A percentile compares a stretch with the other conserved stretches of the same genome.
phyloP scores from a whole-genome alignment of 2,113 vertebrate species.

The Hippocampus zosterae region DNA sequence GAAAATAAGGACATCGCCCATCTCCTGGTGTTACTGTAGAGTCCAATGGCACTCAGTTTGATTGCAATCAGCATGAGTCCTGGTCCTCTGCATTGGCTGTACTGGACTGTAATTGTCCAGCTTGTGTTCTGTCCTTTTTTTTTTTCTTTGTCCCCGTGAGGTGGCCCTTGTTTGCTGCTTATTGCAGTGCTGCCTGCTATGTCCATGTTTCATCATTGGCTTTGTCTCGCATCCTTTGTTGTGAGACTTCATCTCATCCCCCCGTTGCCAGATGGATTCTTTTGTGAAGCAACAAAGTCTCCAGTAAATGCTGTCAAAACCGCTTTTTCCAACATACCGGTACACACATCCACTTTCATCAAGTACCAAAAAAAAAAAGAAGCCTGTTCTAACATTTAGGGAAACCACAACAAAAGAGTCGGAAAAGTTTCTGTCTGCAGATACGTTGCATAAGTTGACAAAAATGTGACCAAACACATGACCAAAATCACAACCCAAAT shows the following conservation, averaged over 20 bases:
- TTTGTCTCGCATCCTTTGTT: slow-evolving; percentile 25
- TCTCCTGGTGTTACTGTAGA: neutral
- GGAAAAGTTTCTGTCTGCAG: slow-evolving; percentile 13
- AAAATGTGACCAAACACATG: neutral
- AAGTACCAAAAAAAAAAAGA: slow-evolving; percentile 10
- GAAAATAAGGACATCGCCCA: neutral
- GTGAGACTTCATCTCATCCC: slow-evolving; percentile 6
- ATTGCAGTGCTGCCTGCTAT: slow-evolving; percentile 23
- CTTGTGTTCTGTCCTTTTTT: slow-evolving; percentile 31
- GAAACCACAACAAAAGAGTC: slow-evolving; percentile 25
- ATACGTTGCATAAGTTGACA: slow-evolving; percentile 10
- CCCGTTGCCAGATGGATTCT: slow-evolving; percentile 32
- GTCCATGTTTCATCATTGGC: slow-evolving; percentile 30
- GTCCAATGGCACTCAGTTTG: slow-evolving; percentile 63
- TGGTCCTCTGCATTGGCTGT: slow-evolving; percentile 33
- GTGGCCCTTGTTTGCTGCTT: slow-evolving; percentile 40
- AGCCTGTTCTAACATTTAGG: slow-evolving; percentile 14
- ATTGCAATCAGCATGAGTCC: slow-evolving; percentile 61
- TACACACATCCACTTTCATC: slow-evolving; percentile 25
- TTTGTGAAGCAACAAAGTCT: slow-evolving; percentile 39
- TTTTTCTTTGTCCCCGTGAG: slow-evolving; percentile 28
- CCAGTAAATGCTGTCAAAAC: slow-evolving; percentile 23
- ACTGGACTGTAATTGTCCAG: slow-evolving; percentile 58
- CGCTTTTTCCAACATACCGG: slow-evolving; percentile 3
- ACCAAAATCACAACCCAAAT: neutral